Evolutionary conservation across 2,888 invertebrate genomes (phyloP).

Genomic region (Apamea epomidion): DNA sequence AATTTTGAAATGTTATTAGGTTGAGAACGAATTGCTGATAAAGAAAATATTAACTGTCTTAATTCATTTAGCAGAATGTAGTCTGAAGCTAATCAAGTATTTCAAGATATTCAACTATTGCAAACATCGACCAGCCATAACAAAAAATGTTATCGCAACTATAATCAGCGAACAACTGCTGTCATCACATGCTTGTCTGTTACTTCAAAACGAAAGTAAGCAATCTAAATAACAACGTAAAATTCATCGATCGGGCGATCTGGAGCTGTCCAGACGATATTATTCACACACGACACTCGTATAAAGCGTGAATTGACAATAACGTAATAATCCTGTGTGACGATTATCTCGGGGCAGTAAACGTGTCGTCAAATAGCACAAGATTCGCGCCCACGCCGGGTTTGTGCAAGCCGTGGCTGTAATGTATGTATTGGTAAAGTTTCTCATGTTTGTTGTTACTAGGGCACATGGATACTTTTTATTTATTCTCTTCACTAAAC

Average conservation of each 20-base stretch:
- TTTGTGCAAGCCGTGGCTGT: conserved; percentile 27
- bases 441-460: conserved; percentile 16
- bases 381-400: conserved; percentile 70
- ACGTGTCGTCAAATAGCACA: conserved; percentile 67
- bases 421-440: conserved; percentile 13
- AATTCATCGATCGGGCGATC: conserved; percentile 38
- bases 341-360: conserved; percentile 70
- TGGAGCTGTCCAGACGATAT: conserved; percentile 48
- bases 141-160: no score
- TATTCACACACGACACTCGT: conserved; percentile 56
- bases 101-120: not conserved
- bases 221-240: conserved; percentile 11
- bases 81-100: not conserved
- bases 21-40: conserved; percentile 23
- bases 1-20: conserved; percentile 65
- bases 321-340: conserved; percentile 69
- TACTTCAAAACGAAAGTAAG: not conserved
- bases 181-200: no score
- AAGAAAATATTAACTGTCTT: conserved; percentile 1
- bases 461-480: not conserved
- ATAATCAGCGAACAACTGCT: not conserved
- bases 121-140: not conserved
- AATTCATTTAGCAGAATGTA: not conserved
- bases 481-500: not conserved
- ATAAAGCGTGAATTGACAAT: conserved; percentile 67